A percentile compares a stretch with the other conserved stretches of the same genome.
Conservation (phyloP, 2,113 vertebrate genomes). For the Protobothrops mucrosquamatus region DNA sequence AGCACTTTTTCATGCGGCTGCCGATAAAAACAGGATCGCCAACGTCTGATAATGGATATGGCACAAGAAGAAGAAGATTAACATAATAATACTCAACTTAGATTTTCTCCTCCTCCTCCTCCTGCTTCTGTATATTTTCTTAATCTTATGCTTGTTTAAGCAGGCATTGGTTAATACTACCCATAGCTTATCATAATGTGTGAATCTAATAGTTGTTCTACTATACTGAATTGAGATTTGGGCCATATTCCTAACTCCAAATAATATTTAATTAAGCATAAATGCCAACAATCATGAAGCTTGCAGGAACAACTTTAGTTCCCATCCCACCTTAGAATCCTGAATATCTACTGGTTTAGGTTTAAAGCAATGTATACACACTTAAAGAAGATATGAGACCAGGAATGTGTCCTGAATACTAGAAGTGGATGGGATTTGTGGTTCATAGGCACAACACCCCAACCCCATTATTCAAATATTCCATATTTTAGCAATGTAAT, state of each 20-base stretch:
- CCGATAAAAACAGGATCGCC: too few species aligned
- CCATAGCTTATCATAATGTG: neutral
- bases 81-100: neutral
- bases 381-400: neutral
- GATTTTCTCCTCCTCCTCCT: neutral
- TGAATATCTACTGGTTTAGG: neutral
- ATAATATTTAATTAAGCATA: neutral
- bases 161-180: neutral
- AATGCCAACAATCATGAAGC: neutral
- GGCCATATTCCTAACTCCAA: neutral
- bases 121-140: neutral
- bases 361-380: neutral
- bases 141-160: neutral
- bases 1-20: too few species aligned
- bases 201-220: neutral
- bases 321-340: neutral
- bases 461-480: neutral
- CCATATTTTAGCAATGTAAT: neutral
- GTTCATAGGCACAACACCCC: too few species aligned
- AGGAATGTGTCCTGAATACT: neutral
- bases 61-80: neutral
- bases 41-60: too few species aligned
- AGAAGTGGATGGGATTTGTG: neutral
- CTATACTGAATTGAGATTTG: neutral
- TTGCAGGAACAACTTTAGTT: neutral